Percentiles rank a stretch among this genome's conserved stretches.
phyloP scores from a whole-genome alignment of 2,113 vertebrate species.

The Strix uralensis region DNA sequence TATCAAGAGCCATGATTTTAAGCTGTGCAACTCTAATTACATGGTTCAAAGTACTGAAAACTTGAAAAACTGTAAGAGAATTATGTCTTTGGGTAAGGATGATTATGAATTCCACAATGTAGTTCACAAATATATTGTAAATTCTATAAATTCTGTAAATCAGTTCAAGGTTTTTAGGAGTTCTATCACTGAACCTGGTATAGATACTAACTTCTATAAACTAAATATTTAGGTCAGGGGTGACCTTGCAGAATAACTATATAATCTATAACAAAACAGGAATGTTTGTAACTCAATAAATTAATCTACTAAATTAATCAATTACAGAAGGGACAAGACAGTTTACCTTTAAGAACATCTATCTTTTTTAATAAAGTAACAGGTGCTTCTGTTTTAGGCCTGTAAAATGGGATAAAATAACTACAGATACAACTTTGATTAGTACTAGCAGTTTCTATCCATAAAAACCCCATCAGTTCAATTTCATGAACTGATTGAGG shows the following conservation, averaged over 20 bases:
- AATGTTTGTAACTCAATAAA: background rate
- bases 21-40: background rate
- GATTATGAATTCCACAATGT: background rate
- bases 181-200: background rate
- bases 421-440: background rate
- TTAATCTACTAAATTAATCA: background rate
- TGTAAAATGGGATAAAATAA: background rate
- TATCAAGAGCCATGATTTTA: background rate
- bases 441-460: background rate
- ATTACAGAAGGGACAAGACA: background rate
- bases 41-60: background rate
- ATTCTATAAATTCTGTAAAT: background rate
- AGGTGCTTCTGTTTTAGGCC: background rate
- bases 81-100: background rate
- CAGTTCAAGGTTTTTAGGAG: background rate
- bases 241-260: background rate
- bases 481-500: background rate
- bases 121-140: background rate
- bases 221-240: background rate
- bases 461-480: background rate
- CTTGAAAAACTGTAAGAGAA: background rate
- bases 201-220: background rate
- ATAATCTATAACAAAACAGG: background rate
- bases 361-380: background rate
- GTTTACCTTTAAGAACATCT: background rate